Base-by-base conservation (phyloP, 2,113 vertebrate species). In the Agelaius phoeniceus region DNA sequence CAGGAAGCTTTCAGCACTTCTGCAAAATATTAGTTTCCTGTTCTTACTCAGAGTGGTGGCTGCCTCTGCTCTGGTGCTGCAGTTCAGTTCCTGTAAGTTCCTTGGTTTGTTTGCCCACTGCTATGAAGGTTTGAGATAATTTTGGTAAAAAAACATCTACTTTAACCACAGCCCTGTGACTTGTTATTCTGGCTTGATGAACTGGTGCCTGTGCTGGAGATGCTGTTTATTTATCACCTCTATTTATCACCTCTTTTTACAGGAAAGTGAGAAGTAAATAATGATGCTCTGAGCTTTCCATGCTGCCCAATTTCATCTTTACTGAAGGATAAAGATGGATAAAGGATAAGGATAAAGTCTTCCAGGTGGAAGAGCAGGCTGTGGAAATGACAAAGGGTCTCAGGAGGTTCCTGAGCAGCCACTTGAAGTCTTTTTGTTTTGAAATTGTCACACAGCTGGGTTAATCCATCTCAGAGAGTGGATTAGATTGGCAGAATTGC, bases 41-140 rank as follows among this genome's bases (percentile, higher is more conserved):
- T 33, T 93, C 63, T 92, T 26, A 54, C 63, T 92, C 68, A 89
- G 79, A 44, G 55, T 2, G 6, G 59, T 37, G 21, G 20, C 89
- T 51, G 93, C 17, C 73, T 74, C 96, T 33, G 71, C 68, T 49
- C 91, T 76, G 51, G 8, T 35, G 46, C 63, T 73, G 24, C 44
- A 61, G 35, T 1, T 28, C 51, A 44, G 62, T 87, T 90, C 83
- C 9, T 1, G 6, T 76, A 54, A 89, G 7, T 5, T 31, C 35
- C 49, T 81, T 48, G 71, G 46, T 96, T 79, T 63, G 18, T 94
- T 95, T 97, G 80, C 96, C 92, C 86, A 37, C 41, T n/a, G 9
- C 37, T 75, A 0, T 13, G 35, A 30, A 57, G 31, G 44, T 37
- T 19, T 88, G 61, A 73, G 33, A n/a, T 11, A 24, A 26, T 54